Evolutionary conservation across 2,113 vertebrate species (phyloP).

Genomic region (Maccullochella peelii): DNA sequence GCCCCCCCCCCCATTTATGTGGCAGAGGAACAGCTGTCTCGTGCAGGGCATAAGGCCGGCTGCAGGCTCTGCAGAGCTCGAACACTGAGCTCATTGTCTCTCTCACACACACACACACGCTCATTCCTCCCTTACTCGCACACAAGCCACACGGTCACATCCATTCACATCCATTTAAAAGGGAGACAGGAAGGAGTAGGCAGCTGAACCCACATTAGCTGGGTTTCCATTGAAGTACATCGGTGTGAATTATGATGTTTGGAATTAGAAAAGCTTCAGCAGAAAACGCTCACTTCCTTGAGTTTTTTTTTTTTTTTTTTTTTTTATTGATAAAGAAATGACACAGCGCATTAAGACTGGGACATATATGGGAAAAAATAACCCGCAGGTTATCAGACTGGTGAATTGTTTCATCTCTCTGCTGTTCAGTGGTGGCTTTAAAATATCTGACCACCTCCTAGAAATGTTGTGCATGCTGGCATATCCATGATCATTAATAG

Average conservation of each 20-base stretch:
- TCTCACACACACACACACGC: constrained; percentile 49
- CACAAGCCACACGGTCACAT: constrained; percentile 52
- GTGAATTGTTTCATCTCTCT: not conserved
- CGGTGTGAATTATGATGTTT: constrained; percentile 26
- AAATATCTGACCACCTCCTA: not conserved
- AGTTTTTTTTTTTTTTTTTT: not conserved
- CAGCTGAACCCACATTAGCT: constrained; percentile 51
- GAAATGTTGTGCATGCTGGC: not conserved
- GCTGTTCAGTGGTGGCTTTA: not conserved
- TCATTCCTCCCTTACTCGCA: constrained; percentile 28
- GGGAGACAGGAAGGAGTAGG: constrained; percentile 43
- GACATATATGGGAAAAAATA: not conserved
- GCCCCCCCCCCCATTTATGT: constrained; percentile 49
- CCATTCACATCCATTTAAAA: constrained; percentile 65
- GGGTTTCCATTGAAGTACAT: constrained; percentile 34
- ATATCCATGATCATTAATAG: constrained; percentile 7
- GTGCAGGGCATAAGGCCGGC: constrained; percentile 79
- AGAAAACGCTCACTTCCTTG: not conserved
- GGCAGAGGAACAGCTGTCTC: constrained; percentile 85
- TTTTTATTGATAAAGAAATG: not conserved
- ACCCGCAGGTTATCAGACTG: not conserved
- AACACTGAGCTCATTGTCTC: constrained; percentile 83
- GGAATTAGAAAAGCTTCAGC: not conserved
- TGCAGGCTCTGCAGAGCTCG: constrained; percentile 67
- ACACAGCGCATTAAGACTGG: not conserved